These are phyloP conservation scores for Pagrus major DNA, from an alignment of 2,113 vertebrate species.

Conservation along the genomic window DNA sequence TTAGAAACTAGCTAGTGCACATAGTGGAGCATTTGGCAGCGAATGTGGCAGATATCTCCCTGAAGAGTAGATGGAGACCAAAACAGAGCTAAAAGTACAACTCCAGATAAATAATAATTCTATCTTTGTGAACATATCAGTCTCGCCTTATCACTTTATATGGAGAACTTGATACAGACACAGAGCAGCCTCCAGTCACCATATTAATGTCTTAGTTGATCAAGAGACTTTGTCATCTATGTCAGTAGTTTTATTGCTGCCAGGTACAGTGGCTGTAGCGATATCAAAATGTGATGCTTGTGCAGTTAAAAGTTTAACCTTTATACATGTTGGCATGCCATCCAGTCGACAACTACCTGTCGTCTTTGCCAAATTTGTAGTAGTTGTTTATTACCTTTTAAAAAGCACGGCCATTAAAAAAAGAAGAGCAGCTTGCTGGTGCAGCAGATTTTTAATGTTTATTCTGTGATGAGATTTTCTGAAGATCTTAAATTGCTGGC, in stretches of 20 bases:
- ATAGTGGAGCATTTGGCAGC: too few species aligned
- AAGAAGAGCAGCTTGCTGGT: neutral
- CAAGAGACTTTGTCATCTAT: neutral
- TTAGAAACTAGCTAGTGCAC: too few species aligned
- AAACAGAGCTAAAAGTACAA: neutral
- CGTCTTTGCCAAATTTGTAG: neutral
- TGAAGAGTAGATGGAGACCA: neutral
- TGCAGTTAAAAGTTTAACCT: neutral
- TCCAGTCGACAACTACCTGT: neutral
- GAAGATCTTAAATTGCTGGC: conserved; percentile 3
- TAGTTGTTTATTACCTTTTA: neutral
- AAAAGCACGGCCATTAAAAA: neutral
- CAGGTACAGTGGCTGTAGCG: neutral
- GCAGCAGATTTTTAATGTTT: neutral
- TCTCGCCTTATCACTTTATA: too few species aligned
- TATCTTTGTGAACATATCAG: too few species aligned
- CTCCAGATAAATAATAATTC: too few species aligned
- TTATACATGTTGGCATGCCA: neutral
- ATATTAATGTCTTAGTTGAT: neutral
- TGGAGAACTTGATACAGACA: too few species aligned
- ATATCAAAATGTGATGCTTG: neutral
- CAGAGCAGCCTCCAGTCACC: too few species aligned
- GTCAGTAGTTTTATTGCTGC: neutral
- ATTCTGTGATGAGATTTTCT: neutral
- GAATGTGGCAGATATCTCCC: too few species aligned